Evolutionary conservation across 2,888 invertebrate genomes (phyloP).

Genomic region (Drosophila testacea): DNA sequence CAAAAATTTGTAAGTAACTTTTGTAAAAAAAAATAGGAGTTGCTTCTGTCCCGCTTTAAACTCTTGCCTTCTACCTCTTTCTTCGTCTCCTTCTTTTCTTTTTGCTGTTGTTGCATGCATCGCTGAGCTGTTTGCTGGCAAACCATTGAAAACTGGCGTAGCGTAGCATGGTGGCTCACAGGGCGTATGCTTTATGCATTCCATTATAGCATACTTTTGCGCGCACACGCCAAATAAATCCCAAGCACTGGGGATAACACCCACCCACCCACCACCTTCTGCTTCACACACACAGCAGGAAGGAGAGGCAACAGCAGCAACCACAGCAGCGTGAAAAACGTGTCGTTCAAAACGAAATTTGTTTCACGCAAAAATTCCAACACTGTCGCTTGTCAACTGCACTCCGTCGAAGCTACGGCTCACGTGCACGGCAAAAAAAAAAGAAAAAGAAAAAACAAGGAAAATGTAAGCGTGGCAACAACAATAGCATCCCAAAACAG

Average conservation of each 20-base stretch:
- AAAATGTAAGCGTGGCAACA: slow-evolving; percentile 13
- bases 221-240: slow-evolving; percentile 60
- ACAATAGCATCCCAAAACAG: slow-evolving; percentile 23
- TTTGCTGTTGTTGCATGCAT: slow-evolving; percentile 26
- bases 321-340: slow-evolving; percentile 41
- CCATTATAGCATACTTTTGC: slow-evolving; percentile 72
- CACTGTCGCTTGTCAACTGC: slow-evolving; percentile 50
- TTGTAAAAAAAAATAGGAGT: slow-evolving; percentile 3
- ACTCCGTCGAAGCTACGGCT: slow-evolving; percentile 27
- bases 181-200: slow-evolving; percentile 75
- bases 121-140: slow-evolving; percentile 17
- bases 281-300: slow-evolving; percentile 2
- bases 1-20: slow-evolving; percentile 23
- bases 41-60: background rate
- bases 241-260: slow-evolving; percentile 8
- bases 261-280: slow-evolving; percentile 6
- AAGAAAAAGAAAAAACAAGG: background rate
- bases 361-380: slow-evolving; percentile 60
- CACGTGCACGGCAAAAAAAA: slow-evolving; percentile 33
- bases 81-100: background rate
- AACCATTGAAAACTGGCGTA: slow-evolving; percentile 21
- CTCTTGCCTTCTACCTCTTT: background rate
- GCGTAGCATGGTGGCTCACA: slow-evolving; percentile 35
- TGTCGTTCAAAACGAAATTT: slow-evolving; percentile 59
- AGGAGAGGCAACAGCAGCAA: slow-evolving; percentile 1